Conservation (phyloP, 2,113 vertebrate species). For the Apus apus region DNA sequence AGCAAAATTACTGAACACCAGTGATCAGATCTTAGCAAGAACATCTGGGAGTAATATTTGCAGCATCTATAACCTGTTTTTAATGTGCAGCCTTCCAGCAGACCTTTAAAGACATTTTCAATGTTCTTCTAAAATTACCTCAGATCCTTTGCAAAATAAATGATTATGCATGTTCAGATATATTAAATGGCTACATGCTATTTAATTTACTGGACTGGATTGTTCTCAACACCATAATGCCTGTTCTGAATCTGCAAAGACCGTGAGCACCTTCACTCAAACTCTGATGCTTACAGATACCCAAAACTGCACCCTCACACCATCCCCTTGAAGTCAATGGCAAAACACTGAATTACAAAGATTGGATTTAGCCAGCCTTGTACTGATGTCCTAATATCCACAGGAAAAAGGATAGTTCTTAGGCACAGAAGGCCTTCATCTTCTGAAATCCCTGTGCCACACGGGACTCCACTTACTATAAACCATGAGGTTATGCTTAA, state of each 20-base stretch:
- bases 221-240: not conserved
- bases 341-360: not conserved
- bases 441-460: not conserved
- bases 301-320: not conserved
- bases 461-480: not conserved
- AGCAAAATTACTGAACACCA: not conserved
- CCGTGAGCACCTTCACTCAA: not conserved
- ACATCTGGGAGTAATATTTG: not conserved
- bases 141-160: not conserved
- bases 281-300: not conserved
- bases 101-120: not conserved
- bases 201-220: not conserved
- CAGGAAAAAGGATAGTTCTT: not conserved
- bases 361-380: not conserved
- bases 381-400: not conserved
- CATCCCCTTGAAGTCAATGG: not conserved
- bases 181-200: not conserved
- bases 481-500: not conserved
- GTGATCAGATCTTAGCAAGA: not conserved
- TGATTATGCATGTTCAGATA: not conserved
- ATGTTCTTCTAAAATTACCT: not conserved
- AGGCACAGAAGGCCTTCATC: not conserved
- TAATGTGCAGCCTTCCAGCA: not conserved
- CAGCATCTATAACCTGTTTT: not conserved
- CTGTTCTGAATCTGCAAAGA: not conserved